Evolutionary conservation across 2,888 invertebrate genomes (phyloP).

Genomic region (Cecidostiba fungosa): DNA sequence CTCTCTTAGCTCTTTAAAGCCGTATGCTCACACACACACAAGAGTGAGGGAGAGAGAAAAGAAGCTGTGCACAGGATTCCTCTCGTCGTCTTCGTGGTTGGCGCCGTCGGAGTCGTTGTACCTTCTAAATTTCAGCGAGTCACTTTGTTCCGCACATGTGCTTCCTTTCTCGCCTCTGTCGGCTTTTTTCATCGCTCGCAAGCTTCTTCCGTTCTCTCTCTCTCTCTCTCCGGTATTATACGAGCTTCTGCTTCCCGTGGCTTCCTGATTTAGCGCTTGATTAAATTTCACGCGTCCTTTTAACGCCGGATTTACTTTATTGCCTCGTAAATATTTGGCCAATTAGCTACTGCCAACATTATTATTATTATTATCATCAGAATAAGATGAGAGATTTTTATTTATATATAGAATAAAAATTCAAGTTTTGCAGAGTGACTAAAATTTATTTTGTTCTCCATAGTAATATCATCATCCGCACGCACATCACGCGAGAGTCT

Average conservation of each 20-base stretch:
- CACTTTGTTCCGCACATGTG: conserved; percentile 53
- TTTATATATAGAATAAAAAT: no score
- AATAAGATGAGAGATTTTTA: no score
- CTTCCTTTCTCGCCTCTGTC: conserved; percentile 33
- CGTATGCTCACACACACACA: not conserved
- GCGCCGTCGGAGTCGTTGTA: conserved; percentile 18
- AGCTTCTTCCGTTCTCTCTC: not conserved
- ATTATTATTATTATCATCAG: not conserved
- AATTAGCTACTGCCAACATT: not conserved
- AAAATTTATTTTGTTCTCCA: not conserved
- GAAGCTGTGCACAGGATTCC: conserved; percentile 4
- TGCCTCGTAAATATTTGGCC: not conserved
- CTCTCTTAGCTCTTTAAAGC: conserved; percentile 27
- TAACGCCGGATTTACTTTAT: not conserved
- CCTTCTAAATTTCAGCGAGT: conserved; percentile 56
- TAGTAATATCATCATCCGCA: not conserved
- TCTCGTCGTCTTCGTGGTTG: not conserved
- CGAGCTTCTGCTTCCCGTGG: conserved; percentile 23
- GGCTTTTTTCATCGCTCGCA: not conserved
- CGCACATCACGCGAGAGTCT: not conserved
- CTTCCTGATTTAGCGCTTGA: conserved; percentile 45
- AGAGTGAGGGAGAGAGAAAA: conserved; percentile 13
- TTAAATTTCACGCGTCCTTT: conserved; percentile 41
- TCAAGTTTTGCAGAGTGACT: not conserved
- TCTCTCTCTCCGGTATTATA: conserved; percentile 5